phyloP scores from a whole-genome alignment of 1,140 invertebrate species.

The Aradophagus sp. region DNA sequence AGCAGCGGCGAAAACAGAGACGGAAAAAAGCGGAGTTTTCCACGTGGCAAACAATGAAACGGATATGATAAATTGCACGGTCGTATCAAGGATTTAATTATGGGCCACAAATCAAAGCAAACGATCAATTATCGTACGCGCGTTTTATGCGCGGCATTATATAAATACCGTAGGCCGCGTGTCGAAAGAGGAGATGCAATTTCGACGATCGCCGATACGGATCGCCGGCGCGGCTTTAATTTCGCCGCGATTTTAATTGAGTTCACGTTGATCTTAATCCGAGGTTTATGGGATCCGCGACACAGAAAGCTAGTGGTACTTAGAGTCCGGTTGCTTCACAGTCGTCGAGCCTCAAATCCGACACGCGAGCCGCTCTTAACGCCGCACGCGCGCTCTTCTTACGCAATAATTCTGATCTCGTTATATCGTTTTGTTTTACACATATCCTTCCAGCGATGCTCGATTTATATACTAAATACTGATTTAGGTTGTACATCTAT shows the following conservation, averaged over 20 bases:
- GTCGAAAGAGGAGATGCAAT: no score
- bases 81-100: no score
- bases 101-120: no score
- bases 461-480: no score
- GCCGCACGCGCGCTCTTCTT: slow-evolving; percentile 42
- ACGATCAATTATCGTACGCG: no score
- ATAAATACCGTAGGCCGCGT: no score
- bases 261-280: slow-evolving; percentile 19
- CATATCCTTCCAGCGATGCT: slow-evolving; percentile 1
- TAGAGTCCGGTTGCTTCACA: slow-evolving; percentile 35
- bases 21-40: no score
- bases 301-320: slow-evolving; percentile 40
- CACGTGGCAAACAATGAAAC: no score
- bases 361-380: slow-evolving; percentile 39
- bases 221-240: background rate
- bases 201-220: background rate
- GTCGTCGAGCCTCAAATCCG: slow-evolving; percentile 46
- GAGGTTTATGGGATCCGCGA: slow-evolving; percentile 23
- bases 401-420: slow-evolving; percentile 50
- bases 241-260: slow-evolving; percentile 10
- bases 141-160: no score
- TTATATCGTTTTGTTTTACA: slow-evolving; percentile 34
- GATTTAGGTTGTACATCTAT: no score
- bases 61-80: no score
- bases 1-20: no score